Base-by-base conservation (phyloP, 2,113 vertebrate species). In the Ochotona curzoniae region DNA sequence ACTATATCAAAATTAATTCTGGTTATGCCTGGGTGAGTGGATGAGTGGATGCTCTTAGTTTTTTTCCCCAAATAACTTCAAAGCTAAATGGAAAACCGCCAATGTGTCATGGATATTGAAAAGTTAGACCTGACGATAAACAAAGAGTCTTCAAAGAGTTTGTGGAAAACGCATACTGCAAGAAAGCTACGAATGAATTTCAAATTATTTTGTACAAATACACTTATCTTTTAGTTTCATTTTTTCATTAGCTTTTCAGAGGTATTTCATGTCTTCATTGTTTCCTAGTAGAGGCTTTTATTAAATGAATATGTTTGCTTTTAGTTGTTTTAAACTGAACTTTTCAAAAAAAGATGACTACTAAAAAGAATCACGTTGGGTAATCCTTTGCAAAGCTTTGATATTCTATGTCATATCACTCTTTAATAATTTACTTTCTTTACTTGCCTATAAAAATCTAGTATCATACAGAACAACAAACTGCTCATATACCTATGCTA, bases 361-460 rank as follows among this genome's bases (percentile, higher is more conserved):
- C 69, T 70, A 92, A 91, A 94, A 93, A 93, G 85, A 81, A 91
- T 0, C 35, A 26, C 69, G 83, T 80, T 78, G 76, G 32, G 32
- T 2, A 67, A 66, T 90, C 3, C 75, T 21, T 76, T 69, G 13
- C 18, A 61, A 64, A 85, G 79, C 4, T 89, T 96, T 95, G 61
- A 12, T 91, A 11, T 49, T 86, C 54, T 88, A 73, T 96, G 95
- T 95, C 81, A 75, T 84, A 83, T 30, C 90, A 44, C 32, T 91
- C n/a, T 81, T 87, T 25, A 89, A 51, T 80, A 94, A 86, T 90
- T 94, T 60, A 73, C 1, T 2, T 86, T 79, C 87, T 96, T 95
- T 67, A 63, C 18, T 94, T 95, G 83, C 81, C 26, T 89, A 15
- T 93, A 70, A 54, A 93, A 94, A 96, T 38, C 30, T 61, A 88